phyloP scores from a whole-genome alignment of 2,797 vertebrate species.

The Pteropus rufus region DNA sequence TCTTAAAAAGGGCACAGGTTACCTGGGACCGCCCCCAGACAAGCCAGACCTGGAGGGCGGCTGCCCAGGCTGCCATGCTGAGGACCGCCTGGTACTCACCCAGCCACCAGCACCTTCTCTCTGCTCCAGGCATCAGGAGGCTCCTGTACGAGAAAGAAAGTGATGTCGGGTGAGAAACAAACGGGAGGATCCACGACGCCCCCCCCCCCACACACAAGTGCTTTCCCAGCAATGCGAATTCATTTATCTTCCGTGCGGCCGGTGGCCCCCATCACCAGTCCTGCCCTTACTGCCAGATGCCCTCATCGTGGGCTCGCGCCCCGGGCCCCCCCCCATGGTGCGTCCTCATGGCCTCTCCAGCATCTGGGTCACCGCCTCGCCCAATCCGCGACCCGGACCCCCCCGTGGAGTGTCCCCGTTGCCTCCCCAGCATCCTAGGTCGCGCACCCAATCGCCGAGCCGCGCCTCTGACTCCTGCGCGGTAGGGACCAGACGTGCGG shows the following conservation, averaged over 20 bases:
- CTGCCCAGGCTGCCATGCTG: not conserved
- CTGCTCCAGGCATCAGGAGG: not conserved
- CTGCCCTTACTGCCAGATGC: not conserved
- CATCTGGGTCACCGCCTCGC: not conserved
- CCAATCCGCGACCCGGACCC: not conserved
- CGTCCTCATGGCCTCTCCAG: too few species aligned
- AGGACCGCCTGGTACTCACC: not conserved
- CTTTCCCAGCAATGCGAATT: accelerated
- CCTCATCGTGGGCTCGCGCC: not conserved
- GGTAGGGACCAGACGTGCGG: not conserved
- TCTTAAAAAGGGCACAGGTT: not conserved
- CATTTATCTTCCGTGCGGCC: accelerated
- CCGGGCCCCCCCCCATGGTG: too few species aligned
- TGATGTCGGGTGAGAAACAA: not conserved
- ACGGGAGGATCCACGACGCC: too few species aligned
- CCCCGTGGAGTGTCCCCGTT: not conserved
- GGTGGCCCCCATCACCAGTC: accelerated
- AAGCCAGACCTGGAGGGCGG: accelerated
- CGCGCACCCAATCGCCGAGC: too few species aligned
- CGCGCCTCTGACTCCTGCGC: not conserved
- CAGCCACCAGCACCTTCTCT: not conserved
- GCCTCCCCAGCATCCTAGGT: not conserved
- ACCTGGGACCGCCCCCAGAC: not conserved
- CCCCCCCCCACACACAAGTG: not conserved
- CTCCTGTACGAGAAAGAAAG: not conserved